Percentiles rank a stretch among this genome's conserved stretches.
phyloP scores from a whole-genome alignment of 2,113 vertebrate genomes.

The Periophthalmus modestus region DNA sequence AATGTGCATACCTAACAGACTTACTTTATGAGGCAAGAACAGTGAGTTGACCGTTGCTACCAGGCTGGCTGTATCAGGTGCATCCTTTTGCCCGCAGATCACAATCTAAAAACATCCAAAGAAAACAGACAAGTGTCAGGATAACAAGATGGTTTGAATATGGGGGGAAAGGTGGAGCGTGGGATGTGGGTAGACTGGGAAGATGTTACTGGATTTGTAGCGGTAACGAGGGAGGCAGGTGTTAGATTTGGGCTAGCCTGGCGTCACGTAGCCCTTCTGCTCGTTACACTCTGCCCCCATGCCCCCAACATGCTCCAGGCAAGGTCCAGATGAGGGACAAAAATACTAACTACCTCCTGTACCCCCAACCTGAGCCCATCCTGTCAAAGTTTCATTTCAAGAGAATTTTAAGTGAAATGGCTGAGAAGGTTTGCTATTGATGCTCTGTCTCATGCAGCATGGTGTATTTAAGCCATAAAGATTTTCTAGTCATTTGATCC shows the following conservation, averaged over 20 bases:
- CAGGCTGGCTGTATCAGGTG: conserved; percentile 84
- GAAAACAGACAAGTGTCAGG: not conserved
- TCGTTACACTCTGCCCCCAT: conserved; percentile 39
- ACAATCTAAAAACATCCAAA: conserved; percentile 76
- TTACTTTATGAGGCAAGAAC: conserved; percentile 88
- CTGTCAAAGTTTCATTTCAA: conserved; percentile 8
- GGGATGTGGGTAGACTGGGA: not conserved
- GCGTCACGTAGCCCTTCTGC: conserved; percentile 20
- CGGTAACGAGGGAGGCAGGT: conserved; percentile 67
- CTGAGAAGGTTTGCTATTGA: not conserved
- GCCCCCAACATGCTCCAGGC: conserved; percentile 20
- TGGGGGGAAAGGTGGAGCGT: conserved; percentile 23
- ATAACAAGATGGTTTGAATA: conserved; percentile 31
- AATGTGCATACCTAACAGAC: not conserved
- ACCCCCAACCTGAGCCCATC: not conserved
- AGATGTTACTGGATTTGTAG: conserved; percentile 41
- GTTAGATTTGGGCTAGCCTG: conserved; percentile 30
- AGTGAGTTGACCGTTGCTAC: conserved; percentile 79
- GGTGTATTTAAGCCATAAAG: no score
- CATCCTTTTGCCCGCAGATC: conserved; percentile 85
- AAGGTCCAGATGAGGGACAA: conserved; percentile 32
- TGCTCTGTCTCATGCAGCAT: not conserved
- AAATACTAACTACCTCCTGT: conserved; percentile 12
- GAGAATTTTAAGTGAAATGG: conserved; percentile 10
- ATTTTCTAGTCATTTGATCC: no score